Conservation (phyloP, 2,113 vertebrate species). For the Gasterosteus nipponicus region DNA sequence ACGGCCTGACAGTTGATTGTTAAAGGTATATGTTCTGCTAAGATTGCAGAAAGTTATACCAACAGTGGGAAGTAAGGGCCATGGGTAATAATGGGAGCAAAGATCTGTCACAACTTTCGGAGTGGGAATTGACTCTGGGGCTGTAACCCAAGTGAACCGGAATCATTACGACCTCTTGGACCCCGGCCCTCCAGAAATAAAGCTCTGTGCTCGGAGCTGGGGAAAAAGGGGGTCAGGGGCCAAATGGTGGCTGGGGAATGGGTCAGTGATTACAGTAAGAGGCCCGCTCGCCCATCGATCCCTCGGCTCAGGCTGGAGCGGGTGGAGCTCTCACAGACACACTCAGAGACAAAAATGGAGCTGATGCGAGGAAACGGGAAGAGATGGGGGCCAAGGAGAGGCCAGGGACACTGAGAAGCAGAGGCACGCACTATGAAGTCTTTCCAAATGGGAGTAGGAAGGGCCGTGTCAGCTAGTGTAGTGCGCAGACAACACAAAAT, state of each 20-base stretch:
- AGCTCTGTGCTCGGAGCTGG: slow-evolving; percentile 51
- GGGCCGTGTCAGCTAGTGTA: slow-evolving; percentile 58
- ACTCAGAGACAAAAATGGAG: slow-evolving; percentile 69
- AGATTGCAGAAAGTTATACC: slow-evolving; percentile 7
- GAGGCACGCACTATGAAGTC: slow-evolving; percentile 54
- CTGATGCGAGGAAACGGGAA: slow-evolving; percentile 69
- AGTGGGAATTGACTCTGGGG: slow-evolving; percentile 45
- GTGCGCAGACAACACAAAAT: slow-evolving; percentile 32
- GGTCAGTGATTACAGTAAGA: slow-evolving; percentile 83
- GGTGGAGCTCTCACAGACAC: slow-evolving; percentile 58
- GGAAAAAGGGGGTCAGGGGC: slow-evolving; percentile 71
- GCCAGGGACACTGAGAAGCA: slow-evolving; percentile 65
- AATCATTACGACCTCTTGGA: slow-evolving; percentile 73
- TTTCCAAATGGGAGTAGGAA: slow-evolving; percentile 64
- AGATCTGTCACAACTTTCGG: slow-evolving; percentile 41
- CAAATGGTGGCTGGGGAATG: slow-evolving; percentile 77
- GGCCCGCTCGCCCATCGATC: slow-evolving; percentile 78
- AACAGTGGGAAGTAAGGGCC: slow-evolving; percentile 16
- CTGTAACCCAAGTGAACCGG: slow-evolving; percentile 63
- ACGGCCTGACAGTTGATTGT: neutral
- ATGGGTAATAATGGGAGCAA: slow-evolving; percentile 33
- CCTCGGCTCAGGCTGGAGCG: slow-evolving; percentile 46
- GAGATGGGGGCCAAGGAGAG: slow-evolving; percentile 72
- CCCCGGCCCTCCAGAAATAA: slow-evolving; percentile 64
- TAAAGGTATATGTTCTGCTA: neutral